Conservation (phyloP, 1,140 invertebrate genomes). For the Drosophila micromelanica region DNA sequence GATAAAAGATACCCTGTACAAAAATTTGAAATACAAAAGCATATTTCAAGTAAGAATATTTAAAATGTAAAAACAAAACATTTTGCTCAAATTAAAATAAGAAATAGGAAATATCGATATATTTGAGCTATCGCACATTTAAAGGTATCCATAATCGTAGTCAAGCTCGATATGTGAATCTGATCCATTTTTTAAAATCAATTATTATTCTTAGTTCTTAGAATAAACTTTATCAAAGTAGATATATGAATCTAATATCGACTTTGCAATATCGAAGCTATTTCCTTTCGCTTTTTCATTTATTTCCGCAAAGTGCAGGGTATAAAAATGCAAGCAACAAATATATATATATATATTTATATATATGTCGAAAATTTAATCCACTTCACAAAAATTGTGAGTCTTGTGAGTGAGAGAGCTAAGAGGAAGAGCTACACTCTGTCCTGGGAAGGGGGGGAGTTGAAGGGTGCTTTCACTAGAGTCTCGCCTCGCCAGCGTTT, state of each 20-base stretch:
- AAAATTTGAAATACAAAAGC: not conserved
- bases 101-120: too few relatives aligned
- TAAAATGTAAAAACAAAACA: not conserved
- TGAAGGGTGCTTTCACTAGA: constrained; percentile 53
- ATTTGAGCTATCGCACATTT: too few relatives aligned
- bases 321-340: constrained; percentile 62
- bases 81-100: too few relatives aligned
- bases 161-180: too few relatives aligned
- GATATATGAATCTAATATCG: too few relatives aligned
- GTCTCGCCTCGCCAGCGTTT: constrained; percentile 32
- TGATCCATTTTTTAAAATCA: too few relatives aligned
- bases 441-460: too few relatives aligned
- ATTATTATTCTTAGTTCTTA: too few relatives aligned
- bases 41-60: not conserved
- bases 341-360: constrained; percentile 13
- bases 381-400: constrained; percentile 54
- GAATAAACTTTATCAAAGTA: too few relatives aligned
- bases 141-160: too few relatives aligned
- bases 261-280: not conserved
- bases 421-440: too few relatives aligned
- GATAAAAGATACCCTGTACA: not conserved
- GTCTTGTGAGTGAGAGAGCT: not conserved
- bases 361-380: constrained; percentile 67
- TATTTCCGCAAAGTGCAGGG: not conserved
- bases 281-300: too few relatives aligned